Evolutionary conservation across 2,797 vertebrate species (phyloP).

Genomic region (Galago senegalensis): DNA sequence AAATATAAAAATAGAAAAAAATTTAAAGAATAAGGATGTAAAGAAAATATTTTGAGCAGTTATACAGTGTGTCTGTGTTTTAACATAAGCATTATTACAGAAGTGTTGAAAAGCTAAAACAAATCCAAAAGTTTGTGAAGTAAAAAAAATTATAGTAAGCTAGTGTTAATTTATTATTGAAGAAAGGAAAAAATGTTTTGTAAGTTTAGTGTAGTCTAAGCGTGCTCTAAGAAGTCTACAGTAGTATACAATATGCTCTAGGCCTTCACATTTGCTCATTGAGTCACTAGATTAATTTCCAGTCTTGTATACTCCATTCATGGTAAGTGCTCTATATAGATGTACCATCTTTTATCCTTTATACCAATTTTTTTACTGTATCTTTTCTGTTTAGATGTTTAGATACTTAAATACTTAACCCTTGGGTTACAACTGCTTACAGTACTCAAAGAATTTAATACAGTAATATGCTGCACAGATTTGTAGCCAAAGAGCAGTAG

Average conservation of each 20-base stretch:
- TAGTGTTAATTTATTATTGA: background rate
- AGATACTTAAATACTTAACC: background rate
- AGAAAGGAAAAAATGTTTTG: background rate
- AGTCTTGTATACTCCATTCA: background rate
- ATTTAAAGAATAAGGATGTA: background rate
- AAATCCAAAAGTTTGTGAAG: background rate
- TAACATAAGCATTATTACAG: background rate
- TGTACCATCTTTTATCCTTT: too few species aligned
- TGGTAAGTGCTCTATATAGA: background rate
- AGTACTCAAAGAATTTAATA: background rate
- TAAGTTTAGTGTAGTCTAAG: background rate
- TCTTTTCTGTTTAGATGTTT: background rate
- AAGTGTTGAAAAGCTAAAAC: background rate
- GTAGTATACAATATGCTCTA: background rate
- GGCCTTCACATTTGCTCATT: background rate
- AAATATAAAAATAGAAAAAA: background rate
- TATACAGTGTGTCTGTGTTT: background rate
- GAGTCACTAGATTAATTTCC: background rate
- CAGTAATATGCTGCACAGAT: background rate
- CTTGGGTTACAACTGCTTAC: background rate
- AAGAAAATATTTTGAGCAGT: background rate
- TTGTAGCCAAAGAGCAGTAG: background rate
- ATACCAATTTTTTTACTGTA: background rate
- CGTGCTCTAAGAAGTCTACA: background rate
- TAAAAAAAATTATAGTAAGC: background rate